phyloP scores from a whole-genome alignment of 2,797 vertebrate genomes.

The Chelmon rostratus region DNA sequence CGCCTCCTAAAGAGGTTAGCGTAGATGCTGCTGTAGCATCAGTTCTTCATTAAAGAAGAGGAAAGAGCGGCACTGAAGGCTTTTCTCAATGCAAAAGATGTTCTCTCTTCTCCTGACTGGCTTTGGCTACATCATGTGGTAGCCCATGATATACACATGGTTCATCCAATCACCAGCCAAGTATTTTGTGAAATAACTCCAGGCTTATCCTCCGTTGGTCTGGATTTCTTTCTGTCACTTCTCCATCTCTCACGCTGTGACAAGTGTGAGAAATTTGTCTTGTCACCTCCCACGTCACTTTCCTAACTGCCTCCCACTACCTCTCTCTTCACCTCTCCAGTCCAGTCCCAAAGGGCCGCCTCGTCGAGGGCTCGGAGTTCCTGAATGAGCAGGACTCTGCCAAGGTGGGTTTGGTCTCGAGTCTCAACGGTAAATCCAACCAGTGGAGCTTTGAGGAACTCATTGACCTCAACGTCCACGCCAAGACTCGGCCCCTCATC shows the following conservation, averaged over 20 bases:
- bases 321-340: slow-evolving; percentile 66
- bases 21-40: no score
- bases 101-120: no score
- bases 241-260: not conserved
- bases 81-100: no score
- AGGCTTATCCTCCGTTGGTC: not conserved
- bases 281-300: not conserved
- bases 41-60: no score
- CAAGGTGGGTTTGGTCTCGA: slow-evolving; percentile 76
- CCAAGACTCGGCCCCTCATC: slow-evolving; percentile 83
- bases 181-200: no score
- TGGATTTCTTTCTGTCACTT: not conserved
- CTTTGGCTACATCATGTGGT: no score
- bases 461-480: slow-evolving; percentile 86
- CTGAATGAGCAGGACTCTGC: slow-evolving; percentile 83
- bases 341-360: slow-evolving; percentile 76
- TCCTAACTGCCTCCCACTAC: not conserved
- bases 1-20: no score
- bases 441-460: slow-evolving; percentile 90
- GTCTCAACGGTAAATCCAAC: slow-evolving; percentile 87
- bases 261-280: not conserved
- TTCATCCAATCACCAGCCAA: no score
- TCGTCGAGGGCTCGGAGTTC: slow-evolving; percentile 80
- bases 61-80: no score
- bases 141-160: no score